phyloP scores from a whole-genome alignment of 2,888 invertebrate genomes.

The Eristalinus aeneus region DNA sequence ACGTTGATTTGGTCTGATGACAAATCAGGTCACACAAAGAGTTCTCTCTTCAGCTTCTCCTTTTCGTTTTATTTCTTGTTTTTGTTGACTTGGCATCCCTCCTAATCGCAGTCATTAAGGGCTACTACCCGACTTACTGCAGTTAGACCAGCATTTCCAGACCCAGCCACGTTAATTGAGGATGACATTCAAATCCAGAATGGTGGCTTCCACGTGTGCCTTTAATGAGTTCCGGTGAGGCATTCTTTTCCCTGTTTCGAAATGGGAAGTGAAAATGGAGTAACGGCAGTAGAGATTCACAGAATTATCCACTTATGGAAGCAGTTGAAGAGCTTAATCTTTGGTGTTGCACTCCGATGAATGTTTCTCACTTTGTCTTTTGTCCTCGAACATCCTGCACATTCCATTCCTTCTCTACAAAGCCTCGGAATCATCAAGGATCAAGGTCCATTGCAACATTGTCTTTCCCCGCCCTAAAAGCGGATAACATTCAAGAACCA shows the following conservation, averaged over 20 bases:
- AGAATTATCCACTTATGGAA: too few relatives aligned
- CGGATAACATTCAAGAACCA: background rate
- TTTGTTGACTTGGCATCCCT: background rate
- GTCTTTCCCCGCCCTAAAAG: background rate
- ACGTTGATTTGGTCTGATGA: slow-evolving; percentile 55
- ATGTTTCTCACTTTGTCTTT: too few relatives aligned
- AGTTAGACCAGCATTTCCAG: background rate
- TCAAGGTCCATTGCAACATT: background rate
- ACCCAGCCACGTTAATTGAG: slow-evolving; percentile 41
- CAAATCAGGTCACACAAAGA: slow-evolving; percentile 54
- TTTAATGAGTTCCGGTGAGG: slow-evolving; percentile 15
- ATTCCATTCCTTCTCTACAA: too few relatives aligned
- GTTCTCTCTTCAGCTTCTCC: slow-evolving; percentile 6
- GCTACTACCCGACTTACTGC: background rate
- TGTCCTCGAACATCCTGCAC: too few relatives aligned
- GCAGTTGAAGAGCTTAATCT: too few relatives aligned
- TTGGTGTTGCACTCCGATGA: too few relatives aligned
- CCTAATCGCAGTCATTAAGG: slow-evolving; percentile 32
- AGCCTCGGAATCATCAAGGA: background rate
- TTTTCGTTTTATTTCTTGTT: background rate
- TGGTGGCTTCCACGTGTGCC: background rate
- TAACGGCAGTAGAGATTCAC: too few relatives aligned
- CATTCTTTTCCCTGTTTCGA: too few relatives aligned
- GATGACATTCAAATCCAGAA: slow-evolving; percentile 1
- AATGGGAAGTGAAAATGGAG: too few relatives aligned